Evolutionary conservation across 1,140 invertebrate species (phyloP).

Genomic region (Drosophila mojavensis): DNA sequence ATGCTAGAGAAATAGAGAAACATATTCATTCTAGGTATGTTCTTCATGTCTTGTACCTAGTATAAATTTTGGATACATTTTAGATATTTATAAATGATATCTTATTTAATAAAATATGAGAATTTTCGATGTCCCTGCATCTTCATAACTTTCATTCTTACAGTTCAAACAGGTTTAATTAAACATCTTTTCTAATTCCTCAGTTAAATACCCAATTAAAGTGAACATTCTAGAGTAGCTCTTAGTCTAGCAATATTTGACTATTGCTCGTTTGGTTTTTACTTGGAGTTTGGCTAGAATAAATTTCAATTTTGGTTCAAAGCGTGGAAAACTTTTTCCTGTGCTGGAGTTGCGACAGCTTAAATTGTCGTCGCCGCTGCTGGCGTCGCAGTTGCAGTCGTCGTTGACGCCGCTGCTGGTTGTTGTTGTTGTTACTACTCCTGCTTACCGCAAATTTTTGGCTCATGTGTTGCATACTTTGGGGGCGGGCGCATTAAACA

Average conservation of each 20-base stretch:
- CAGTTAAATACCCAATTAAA: too few relatives aligned
- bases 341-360: conserved; percentile 55
- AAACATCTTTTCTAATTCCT: too few relatives aligned
- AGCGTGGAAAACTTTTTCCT: conserved; percentile 49
- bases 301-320: conserved; percentile 74
- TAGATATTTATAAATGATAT: too few relatives aligned
- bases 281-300: conserved; percentile 51
- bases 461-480: conserved; percentile 63
- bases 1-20: background rate
- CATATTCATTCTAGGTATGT: too few relatives aligned
- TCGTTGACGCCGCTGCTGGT: background rate
- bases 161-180: too few relatives aligned
- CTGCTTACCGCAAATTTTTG: conserved; percentile 79
- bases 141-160: too few relatives aligned
- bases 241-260: background rate
- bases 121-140: too few relatives aligned
- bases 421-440: conserved; percentile 16
- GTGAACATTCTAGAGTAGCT: background rate
- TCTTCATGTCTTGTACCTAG: too few relatives aligned
- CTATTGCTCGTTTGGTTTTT: background rate
- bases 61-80: too few relatives aligned
- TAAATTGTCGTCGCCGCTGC: conserved; percentile 63
- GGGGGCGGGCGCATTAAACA: conserved; percentile 20
- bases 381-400: conserved; percentile 29
- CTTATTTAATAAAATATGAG: too few relatives aligned